Conservation (phyloP, 2,113 vertebrate genomes). For the Mus pahari region DNA sequence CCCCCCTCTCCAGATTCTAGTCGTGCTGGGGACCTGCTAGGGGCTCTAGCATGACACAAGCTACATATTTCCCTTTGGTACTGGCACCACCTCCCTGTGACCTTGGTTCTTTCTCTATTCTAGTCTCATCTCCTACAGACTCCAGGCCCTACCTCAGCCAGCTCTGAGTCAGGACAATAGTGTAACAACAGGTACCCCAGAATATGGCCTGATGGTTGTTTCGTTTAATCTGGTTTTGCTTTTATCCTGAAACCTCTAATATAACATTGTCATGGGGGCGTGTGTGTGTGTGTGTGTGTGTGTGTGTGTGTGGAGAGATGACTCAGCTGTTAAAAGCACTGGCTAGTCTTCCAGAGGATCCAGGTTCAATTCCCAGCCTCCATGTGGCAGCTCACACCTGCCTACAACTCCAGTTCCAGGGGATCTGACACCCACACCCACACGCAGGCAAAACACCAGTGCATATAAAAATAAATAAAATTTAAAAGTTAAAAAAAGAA, state of each 20-base stretch:
- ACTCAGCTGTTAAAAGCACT: background rate
- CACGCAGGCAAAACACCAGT: background rate
- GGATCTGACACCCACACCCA: background rate
- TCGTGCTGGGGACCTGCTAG: too few relatives aligned
- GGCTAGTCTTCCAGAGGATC: background rate
- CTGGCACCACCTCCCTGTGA: too few relatives aligned
- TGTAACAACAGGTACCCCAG: background rate
- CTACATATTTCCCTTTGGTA: background rate
- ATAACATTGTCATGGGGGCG: background rate
- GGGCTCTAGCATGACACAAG: background rate
- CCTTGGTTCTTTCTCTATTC: background rate
- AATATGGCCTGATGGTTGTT: rapidly evolving
- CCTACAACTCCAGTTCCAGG: background rate
- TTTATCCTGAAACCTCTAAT: background rate
- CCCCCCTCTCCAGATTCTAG: background rate
- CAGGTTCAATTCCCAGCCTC: too few relatives aligned
- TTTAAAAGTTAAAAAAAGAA: background rate
- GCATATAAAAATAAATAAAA: background rate
- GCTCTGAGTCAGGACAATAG: background rate
- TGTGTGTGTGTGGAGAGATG: too few relatives aligned
- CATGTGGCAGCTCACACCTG: background rate
- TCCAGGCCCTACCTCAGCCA: background rate
- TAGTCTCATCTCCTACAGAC: background rate
- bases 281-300: too few relatives aligned
- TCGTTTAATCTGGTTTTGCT: background rate